phyloP scores from a whole-genome alignment of 2,113 vertebrate genomes.

The Tretioscincus oriximinensis region DNA sequence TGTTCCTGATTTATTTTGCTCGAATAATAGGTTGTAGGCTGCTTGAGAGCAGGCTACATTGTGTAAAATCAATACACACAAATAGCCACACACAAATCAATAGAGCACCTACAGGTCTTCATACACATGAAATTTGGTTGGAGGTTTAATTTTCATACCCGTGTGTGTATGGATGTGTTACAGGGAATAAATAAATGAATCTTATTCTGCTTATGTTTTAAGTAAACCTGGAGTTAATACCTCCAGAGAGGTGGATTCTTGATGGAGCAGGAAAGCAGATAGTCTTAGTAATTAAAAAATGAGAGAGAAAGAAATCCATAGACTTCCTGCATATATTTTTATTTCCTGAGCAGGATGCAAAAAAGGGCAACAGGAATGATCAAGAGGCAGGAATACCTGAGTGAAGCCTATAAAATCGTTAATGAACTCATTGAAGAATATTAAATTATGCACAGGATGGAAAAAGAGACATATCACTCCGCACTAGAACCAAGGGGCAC shows the following conservation, averaged over 20 bases:
- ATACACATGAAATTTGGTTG: not conserved
- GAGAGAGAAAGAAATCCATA: not conserved
- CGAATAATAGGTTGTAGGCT: slow-evolving; percentile 15
- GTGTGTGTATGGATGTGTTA: not conserved
- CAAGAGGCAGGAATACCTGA: too few species aligned
- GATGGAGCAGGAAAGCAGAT: not conserved
- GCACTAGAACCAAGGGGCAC: too few species aligned
- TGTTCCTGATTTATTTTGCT: slow-evolving; percentile 28
- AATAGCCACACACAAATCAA: slow-evolving; percentile 28
- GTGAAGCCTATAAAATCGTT: too few species aligned
- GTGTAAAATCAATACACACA: slow-evolving; percentile 12
- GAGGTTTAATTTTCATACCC: not conserved
- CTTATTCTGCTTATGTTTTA: not conserved
- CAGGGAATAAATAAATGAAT: not conserved
- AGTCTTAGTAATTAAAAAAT: too few species aligned
- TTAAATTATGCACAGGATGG: too few species aligned
- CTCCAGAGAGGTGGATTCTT: not conserved
- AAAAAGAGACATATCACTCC: too few species aligned
- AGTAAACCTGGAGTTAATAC: not conserved
- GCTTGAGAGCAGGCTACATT: not conserved
- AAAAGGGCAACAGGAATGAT: too few species aligned
- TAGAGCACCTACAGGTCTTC: not conserved
- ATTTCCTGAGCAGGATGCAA: not conserved
- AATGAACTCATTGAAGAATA: too few species aligned
- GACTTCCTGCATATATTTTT: not conserved